Percentiles rank a stretch among this genome's conserved stretches.
Conservation (phyloP, 2,888 invertebrate species). For the Apodemia zela region DNA sequence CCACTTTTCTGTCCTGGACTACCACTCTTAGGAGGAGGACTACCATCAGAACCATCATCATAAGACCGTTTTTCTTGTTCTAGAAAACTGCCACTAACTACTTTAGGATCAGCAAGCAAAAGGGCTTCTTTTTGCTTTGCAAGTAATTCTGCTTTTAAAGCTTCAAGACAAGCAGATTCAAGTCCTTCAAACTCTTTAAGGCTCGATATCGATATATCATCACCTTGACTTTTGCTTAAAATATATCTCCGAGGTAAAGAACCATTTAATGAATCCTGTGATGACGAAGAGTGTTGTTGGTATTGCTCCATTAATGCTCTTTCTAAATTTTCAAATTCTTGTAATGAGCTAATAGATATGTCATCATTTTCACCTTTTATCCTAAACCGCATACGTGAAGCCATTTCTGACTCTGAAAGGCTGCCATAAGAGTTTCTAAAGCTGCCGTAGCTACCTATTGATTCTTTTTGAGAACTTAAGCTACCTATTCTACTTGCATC, state of each 20-base stretch:
- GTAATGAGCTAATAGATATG: constrained; percentile 93
- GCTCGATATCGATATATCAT: constrained; percentile 92
- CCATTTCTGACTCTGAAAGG: constrained; percentile 94
- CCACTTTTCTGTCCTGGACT: constrained; percentile 61
- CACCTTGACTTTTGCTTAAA: constrained; percentile 87
- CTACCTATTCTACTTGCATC: constrained; percentile 90
- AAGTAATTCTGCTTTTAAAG: constrained; percentile 89
- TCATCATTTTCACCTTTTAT: constrained; percentile 94
- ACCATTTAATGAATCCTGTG: constrained; percentile 92
- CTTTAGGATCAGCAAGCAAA: constrained; percentile 81
- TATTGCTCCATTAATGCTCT: constrained; percentile 90
- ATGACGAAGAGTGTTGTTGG: constrained; percentile 86
- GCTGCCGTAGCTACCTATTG: constrained; percentile 89
- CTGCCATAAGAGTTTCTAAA: constrained; percentile 94
- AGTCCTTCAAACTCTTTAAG: constrained; percentile 95
- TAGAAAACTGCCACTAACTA: constrained; percentile 68
- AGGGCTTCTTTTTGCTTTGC: constrained; percentile 93
- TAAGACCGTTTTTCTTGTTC: constrained; percentile 75
- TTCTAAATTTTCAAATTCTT: constrained; percentile 96
- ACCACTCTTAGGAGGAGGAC: constrained; percentile 73
- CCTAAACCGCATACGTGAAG: constrained; percentile 91
- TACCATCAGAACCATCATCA: constrained; percentile 81
- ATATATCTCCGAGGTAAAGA: constrained; percentile 88
- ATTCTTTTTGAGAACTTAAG: constrained; percentile 87
- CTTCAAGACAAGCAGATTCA: constrained; percentile 92